phyloP scores from a whole-genome alignment of 2,888 invertebrate species.

The Phasia obesa region DNA sequence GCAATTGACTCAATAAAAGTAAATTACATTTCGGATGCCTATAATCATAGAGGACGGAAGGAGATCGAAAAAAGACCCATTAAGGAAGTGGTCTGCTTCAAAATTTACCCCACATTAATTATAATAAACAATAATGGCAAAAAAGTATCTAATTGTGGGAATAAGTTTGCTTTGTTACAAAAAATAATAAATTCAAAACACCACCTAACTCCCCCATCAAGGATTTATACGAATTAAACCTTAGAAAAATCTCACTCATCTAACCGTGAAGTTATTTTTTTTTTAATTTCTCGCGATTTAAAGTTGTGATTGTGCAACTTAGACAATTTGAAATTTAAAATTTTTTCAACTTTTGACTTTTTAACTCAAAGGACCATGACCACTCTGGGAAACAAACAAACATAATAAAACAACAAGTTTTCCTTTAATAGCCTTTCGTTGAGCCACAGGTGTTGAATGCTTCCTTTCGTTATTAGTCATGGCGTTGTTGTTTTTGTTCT shows the following conservation, averaged over 20 bases:
- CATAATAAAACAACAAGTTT: conserved; percentile 1
- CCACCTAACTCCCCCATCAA: too few relatives aligned
- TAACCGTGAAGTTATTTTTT: conserved; percentile 23
- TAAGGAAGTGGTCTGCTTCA: too few relatives aligned
- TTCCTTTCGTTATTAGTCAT: not conserved
- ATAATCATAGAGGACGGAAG: too few relatives aligned
- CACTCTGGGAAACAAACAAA: conserved; percentile 40
- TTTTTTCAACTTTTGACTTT: conserved; percentile 1
- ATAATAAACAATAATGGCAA: too few relatives aligned
- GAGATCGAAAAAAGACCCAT: too few relatives aligned
- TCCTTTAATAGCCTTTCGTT: conserved; percentile 16
- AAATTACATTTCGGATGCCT: too few relatives aligned
- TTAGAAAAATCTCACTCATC: conserved; percentile 28
- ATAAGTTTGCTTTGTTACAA: too few relatives aligned
- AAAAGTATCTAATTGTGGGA: too few relatives aligned
- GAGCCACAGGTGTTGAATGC: conserved; percentile 49
- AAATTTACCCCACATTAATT: too few relatives aligned
- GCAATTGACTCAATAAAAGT: too few relatives aligned
- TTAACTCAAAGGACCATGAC: conserved; percentile 27
- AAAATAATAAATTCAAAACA: too few relatives aligned
- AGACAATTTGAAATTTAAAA: conserved; percentile 15
- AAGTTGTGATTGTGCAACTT: not conserved
- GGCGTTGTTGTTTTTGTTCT: not conserved
- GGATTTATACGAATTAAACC: not conserved
- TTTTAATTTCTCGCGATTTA: not conserved